phyloP scores from a whole-genome alignment of 2,888 invertebrate genomes.

The Heteromyza rotundicornis region DNA sequence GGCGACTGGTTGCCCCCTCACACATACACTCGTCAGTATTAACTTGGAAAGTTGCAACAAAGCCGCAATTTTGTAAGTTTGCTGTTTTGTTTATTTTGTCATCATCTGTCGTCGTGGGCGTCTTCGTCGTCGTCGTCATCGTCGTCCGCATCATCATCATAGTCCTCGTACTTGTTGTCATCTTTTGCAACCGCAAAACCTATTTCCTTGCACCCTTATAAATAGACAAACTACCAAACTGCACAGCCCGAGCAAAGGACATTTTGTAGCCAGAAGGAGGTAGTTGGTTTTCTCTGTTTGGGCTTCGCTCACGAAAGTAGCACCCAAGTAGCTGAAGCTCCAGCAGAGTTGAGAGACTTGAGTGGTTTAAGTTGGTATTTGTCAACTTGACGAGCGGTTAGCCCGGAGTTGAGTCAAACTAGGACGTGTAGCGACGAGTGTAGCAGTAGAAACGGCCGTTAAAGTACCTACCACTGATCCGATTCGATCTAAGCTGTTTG shows the following conservation, averaged over 20 bases:
- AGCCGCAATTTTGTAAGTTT: conserved; percentile 17
- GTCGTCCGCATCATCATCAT: neutral
- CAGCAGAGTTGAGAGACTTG: neutral
- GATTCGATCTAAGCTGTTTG: neutral
- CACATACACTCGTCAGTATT: neutral
- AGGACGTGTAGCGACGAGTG: neutral
- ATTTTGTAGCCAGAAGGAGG: too few species aligned
- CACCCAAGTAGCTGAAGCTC: neutral
- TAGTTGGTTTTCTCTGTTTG: too few species aligned
- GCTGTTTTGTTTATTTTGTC: neutral
- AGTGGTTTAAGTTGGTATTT: neutral
- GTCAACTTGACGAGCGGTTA: neutral
- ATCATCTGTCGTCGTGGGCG: neutral
- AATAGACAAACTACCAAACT: neutral
- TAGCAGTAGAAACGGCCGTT: neutral
- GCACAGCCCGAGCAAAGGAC: too few species aligned
- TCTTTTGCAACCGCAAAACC: neutral
- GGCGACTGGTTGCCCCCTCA: neutral
- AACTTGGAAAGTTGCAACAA: neutral
- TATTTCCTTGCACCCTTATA: neutral
- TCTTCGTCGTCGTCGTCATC: neutral
- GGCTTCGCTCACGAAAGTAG: neutral
- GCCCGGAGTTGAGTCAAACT: neutral
- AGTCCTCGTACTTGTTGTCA: neutral
- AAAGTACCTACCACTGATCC: neutral